Evolutionary conservation across 2,113 vertebrate genomes (phyloP).

Genomic region (Ctenomys sociabilis): DNA sequence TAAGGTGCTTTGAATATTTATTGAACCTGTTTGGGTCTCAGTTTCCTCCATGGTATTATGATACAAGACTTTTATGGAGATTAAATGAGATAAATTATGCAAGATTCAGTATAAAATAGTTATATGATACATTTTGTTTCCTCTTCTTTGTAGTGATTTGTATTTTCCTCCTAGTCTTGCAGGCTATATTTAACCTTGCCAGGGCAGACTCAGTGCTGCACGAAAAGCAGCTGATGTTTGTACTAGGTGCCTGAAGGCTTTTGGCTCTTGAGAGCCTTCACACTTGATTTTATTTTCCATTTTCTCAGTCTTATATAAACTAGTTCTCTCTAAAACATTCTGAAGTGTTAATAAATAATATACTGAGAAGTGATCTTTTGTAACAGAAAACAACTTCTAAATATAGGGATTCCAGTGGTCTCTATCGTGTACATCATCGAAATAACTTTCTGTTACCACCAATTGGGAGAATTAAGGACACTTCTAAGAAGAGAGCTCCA

Average conservation of each 20-base stretch:
- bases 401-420: neutral
- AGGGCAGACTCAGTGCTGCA: neutral
- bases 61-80: neutral
- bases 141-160: slow-evolving; percentile 10
- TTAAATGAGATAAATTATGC: slow-evolving; percentile 25
- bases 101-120: slow-evolving; percentile 1
- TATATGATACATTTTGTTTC: neutral
- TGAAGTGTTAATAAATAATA: slow-evolving; percentile 59
- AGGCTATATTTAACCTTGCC: neutral
- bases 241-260: neutral
- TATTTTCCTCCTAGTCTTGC: slow-evolving; percentile 12
- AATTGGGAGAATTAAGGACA: neutral
- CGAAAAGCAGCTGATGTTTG: neutral
- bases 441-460: slow-evolving; percentile 15
- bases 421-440: neutral
- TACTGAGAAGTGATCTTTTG: slow-evolving; percentile 22
- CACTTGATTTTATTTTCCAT: neutral
- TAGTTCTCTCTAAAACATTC: slow-evolving; percentile 50
- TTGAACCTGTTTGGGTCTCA: neutral
- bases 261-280: neutral
- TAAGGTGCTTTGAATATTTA: slow-evolving; percentile 21
- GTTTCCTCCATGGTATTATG: neutral
- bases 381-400: slow-evolving; percentile 31
- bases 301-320: slow-evolving; percentile 46
- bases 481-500: neutral